These are phyloP conservation scores for Agrochola circellaris DNA, from an alignment of 2,888 invertebrate species.

Conservation along the genomic window DNA sequence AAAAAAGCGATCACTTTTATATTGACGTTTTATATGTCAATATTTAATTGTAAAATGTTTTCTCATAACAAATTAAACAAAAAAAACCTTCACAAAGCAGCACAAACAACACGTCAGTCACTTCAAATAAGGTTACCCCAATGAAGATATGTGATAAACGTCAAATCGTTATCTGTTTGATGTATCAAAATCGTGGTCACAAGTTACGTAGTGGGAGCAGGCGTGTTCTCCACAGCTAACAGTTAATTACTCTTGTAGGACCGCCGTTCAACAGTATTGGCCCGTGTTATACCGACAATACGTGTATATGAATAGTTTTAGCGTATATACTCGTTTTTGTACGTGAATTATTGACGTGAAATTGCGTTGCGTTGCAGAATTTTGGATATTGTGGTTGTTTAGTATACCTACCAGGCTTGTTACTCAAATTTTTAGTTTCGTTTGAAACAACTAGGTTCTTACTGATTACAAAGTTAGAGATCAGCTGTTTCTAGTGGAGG, in stretches of 20 bases:
- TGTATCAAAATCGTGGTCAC: slow-evolving; percentile 54
- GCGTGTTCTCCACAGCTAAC: slow-evolving; percentile 60
- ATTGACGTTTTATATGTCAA: not conserved
- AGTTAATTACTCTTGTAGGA: slow-evolving; percentile 75
- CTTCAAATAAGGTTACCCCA: slow-evolving; percentile 40
- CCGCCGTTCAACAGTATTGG: slow-evolving; percentile 72
- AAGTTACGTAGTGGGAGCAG: slow-evolving; percentile 61
- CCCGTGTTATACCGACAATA: slow-evolving; percentile 63
- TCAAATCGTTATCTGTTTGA: slow-evolving; percentile 52
- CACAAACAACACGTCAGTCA: slow-evolving; percentile 40
- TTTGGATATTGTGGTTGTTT: not conserved
- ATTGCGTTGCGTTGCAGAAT: slow-evolving; percentile 37
- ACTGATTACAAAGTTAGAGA: too few relatives aligned
- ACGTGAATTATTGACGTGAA: slow-evolving; percentile 47
- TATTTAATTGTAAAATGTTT: not conserved
- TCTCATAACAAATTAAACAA: slow-evolving; percentile 3
- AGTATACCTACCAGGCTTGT: not conserved
- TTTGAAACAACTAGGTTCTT: not conserved
- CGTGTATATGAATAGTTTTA: slow-evolving; percentile 43
- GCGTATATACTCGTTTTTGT: slow-evolving; percentile 45
- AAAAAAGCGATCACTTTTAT: not conserved
- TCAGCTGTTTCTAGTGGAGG: not conserved
- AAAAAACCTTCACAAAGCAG: slow-evolving; percentile 8
- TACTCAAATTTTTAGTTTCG: not conserved
- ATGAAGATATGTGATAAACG: slow-evolving; percentile 49